Conservation (phyloP, 2,888 invertebrate species). For the Odontocerum albicorne region DNA sequence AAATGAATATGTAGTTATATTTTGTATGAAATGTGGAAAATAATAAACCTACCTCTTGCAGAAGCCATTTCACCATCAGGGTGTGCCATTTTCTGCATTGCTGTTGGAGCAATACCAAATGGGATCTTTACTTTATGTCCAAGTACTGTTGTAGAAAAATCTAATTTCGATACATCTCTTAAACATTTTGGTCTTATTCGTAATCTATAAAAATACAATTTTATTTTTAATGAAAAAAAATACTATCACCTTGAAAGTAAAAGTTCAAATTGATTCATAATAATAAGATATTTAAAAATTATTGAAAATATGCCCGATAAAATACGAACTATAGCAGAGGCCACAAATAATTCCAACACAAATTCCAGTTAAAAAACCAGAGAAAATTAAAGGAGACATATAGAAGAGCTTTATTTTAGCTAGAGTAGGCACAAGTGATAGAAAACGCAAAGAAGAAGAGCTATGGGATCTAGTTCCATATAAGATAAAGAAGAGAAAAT, state of each 20-base stretch:
- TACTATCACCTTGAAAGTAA: background rate
- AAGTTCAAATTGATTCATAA: background rate
- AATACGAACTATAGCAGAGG: background rate
- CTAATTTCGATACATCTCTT: constrained; percentile 68
- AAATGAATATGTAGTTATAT: too few relatives aligned
- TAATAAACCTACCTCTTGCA: constrained; percentile 78
- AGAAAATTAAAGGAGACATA: too few relatives aligned
- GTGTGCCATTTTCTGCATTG: constrained; percentile 91
- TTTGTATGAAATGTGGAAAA: too few relatives aligned
- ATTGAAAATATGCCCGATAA: background rate
- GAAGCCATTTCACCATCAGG: constrained; percentile 85
- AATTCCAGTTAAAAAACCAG: too few relatives aligned
- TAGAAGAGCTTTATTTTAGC: too few relatives aligned
- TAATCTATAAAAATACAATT: constrained; percentile 54
- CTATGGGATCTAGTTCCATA: too few relatives aligned
- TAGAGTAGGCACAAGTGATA: too few relatives aligned
- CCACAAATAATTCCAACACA: too few relatives aligned
- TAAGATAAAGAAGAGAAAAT: too few relatives aligned
- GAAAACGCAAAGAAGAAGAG: too few relatives aligned
- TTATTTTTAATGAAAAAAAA: background rate
- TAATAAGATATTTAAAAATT: background rate
- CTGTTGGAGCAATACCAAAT: constrained; percentile 83
- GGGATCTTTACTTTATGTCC: constrained; percentile 71
- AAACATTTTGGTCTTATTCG: constrained; percentile 78
- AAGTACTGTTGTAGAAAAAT: constrained; percentile 63